Evolutionary conservation across 2,888 invertebrate genomes (phyloP).

Genomic region (Stenolophus ochropezus): DNA sequence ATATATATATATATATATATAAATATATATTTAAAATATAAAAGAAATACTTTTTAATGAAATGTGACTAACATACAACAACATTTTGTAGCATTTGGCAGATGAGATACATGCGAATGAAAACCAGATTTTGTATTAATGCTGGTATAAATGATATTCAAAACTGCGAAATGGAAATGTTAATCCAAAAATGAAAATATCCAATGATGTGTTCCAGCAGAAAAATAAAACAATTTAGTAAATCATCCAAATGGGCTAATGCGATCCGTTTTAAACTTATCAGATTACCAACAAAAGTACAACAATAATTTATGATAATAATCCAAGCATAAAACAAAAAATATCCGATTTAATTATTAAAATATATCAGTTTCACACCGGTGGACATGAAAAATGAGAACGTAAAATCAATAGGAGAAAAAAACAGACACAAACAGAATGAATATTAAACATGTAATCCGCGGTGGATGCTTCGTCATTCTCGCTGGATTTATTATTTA

Average conservation of each 20-base stretch:
- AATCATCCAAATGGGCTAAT: background rate
- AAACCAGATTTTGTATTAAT: background rate
- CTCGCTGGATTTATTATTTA: constrained; percentile 16
- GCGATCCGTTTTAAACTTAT: background rate
- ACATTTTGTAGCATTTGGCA: background rate
- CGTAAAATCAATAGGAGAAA: constrained; percentile 29
- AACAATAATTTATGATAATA: constrained; percentile 30
- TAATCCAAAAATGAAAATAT: background rate
- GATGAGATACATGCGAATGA: background rate
- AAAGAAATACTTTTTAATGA: too few species aligned
- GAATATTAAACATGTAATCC: constrained; percentile 28
- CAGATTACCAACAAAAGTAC: background rate
- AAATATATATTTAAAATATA: too few species aligned
- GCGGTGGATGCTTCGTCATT: background rate
- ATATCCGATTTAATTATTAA: constrained; percentile 35
- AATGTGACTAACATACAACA: background rate
- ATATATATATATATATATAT: too few species aligned
- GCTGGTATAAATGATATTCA: background rate
- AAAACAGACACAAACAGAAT: constrained; percentile 17
- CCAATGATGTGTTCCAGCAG: background rate
- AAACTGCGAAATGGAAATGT: background rate
- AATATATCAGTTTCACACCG: constrained; percentile 42
- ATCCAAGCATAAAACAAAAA: constrained; percentile 1
- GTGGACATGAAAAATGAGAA: constrained; percentile 34
- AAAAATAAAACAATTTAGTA: background rate